Evolutionary conservation across 2,113 vertebrate genomes (phyloP).

Genomic region (Stigmatopora argus): DNA sequence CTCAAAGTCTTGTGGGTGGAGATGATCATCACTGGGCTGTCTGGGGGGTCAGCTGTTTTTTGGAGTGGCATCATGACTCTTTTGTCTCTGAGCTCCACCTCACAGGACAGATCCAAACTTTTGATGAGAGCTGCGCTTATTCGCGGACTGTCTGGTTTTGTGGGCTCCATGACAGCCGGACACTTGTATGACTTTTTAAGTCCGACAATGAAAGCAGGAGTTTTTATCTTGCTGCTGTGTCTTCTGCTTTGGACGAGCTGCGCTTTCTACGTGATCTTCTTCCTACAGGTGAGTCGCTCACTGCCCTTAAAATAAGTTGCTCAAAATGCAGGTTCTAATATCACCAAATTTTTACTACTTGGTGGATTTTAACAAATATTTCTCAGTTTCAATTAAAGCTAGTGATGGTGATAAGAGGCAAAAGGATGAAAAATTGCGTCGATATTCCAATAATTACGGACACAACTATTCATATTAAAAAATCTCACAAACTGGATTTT

Average conservation of each 20-base stretch:
- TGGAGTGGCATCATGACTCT: slow-evolving; percentile 8
- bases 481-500: no score
- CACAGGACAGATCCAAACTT: background rate
- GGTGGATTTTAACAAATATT: no score
- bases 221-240: slow-evolving; percentile 3
- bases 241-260: background rate
- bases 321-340: no score
- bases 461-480: no score
- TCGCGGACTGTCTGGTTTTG: background rate
- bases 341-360: no score
- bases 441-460: no score
- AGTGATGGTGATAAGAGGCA: no score
- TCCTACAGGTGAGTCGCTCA: slow-evolving; percentile 2
- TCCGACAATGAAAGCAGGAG: background rate
- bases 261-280: slow-evolving; percentile 1
- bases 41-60: slow-evolving; percentile 1
- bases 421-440: no score
- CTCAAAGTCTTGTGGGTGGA: slow-evolving; percentile 7
- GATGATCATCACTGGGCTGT: background rate
- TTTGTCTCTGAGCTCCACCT: slow-evolving; percentile 1
- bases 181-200: slow-evolving; percentile 1
- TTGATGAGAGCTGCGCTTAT: slow-evolving; percentile 4
- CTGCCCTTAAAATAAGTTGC: background rate
- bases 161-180: background rate
- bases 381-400: no score